Base-by-base conservation (phyloP, 2,113 vertebrate genomes). In the Sardina pilchardus region DNA sequence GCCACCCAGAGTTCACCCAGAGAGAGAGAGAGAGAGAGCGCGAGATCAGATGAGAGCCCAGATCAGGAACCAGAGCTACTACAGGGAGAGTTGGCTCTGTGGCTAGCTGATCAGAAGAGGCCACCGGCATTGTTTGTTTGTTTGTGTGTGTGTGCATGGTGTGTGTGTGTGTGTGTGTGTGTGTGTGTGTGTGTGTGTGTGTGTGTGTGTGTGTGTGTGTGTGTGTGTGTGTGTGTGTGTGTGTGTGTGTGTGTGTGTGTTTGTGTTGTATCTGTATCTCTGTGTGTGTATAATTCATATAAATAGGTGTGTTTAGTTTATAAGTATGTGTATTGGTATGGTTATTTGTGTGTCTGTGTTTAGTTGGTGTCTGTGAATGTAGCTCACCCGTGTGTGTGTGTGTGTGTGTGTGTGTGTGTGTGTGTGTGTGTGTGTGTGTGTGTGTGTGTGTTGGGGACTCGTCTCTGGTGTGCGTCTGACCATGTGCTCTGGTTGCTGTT, bases 401-500 rank as follows among this genome's bases (percentile, higher is more conserved):
- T 21, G 21, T 24, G 6, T 24, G 24, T 63, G 24, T 63, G 21
- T 63, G 24, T 6, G n/a, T 26, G 17, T 48, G 42, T 14, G n/a
- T 21, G 81, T 71, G 16, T 86, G 81, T 59, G 17, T 53, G 42
- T 83, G 19, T 83, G 17, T 53, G 45, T 53, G 67, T 36, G 6
- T 81, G 53, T 81, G 34, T 71, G 45, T 47, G 47, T 78, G 47
- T 59, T 14, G 39, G 21, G 3, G 36, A 21, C 21, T 12, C 42
- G 30, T 48, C 8, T 45, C 14, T 36, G 26, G 42, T 81, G 26
- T 82, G 24, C 19, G 53, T 50, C 39, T 34, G 81, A 36, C 7
- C 6, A 24, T 84, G 9, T 87, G 83, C 85, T 93, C 86, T 92
- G 92, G 88, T 87, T 96, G 89, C 94, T 85, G 89, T 95, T 94